phyloP scores from a whole-genome alignment of 2,113 vertebrate species.

The Malurus cyaneus region DNA sequence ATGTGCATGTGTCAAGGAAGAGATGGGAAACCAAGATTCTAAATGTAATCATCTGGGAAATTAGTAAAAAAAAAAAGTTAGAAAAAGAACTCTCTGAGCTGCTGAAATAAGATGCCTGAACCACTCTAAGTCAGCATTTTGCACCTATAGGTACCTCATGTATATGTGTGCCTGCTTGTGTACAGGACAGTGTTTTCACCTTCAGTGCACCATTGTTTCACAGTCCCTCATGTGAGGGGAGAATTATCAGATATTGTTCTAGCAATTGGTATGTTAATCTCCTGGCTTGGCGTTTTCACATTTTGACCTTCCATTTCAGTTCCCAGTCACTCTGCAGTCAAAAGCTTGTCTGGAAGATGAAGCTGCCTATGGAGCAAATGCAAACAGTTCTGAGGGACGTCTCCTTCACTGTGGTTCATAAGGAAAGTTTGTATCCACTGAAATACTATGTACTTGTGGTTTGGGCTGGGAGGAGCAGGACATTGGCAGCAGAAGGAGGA shows the following conservation, averaged over 20 bases:
- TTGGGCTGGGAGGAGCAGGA: background rate
- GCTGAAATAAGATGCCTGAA: background rate
- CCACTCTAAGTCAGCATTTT: background rate
- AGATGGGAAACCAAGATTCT: background rate
- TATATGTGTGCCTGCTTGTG: background rate
- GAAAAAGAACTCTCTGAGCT: background rate
- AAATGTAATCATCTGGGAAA: background rate
- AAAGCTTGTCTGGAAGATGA: background rate
- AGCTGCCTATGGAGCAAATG: background rate
- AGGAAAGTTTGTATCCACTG: background rate
- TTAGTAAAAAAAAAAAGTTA: background rate
- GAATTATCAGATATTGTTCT: background rate
- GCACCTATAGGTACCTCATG: background rate
- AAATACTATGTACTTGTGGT: rapidly evolving
- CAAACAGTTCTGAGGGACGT: background rate
- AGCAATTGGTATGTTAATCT: background rate
- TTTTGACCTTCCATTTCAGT: background rate
- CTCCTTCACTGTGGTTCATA: rapidly evolving
- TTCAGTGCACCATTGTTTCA: background rate
- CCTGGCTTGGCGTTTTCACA: background rate
- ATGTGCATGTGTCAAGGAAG: background rate
- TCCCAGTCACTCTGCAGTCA: background rate
- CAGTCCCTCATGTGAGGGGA: background rate
- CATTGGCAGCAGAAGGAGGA: background rate
- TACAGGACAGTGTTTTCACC: background rate